Percentiles rank a stretch among this genome's conserved stretches.
These are phyloP conservation scores for Andricus quercusramuli DNA, from an alignment of 2,888 invertebrate genomes.

Conservation along the genomic window DNA sequence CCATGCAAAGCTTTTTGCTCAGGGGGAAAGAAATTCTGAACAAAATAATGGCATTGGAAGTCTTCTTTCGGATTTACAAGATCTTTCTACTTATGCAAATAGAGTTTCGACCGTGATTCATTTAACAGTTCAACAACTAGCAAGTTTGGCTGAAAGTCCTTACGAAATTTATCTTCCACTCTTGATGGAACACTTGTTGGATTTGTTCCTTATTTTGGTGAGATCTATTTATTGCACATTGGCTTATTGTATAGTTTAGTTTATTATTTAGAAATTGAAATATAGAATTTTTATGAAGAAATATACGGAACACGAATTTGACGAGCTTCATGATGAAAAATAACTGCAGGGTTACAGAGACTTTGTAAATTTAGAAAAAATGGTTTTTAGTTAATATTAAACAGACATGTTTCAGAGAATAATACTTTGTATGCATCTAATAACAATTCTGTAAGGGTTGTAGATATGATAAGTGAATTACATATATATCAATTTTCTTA, in stretches of 20 bases:
- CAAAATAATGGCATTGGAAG: conserved; percentile 70
- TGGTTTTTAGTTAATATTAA: too few species aligned
- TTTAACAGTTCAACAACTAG: conserved; percentile 69
- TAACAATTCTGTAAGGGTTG: too few species aligned
- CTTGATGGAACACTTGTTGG: conserved; percentile 82
- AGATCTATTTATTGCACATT: not conserved
- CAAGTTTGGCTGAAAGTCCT: conserved; percentile 66
- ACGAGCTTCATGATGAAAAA: too few species aligned
- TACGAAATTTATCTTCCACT: conserved; percentile 73
- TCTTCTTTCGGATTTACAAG: conserved; percentile 72
- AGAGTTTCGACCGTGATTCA: conserved; percentile 68
- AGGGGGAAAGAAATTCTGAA: conserved; percentile 75
- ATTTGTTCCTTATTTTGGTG: conserved; percentile 83
- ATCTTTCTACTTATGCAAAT: conserved; percentile 69
- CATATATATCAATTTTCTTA: too few species aligned
- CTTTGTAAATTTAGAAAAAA: too few species aligned
- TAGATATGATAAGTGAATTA: too few species aligned
- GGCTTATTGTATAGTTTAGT: not conserved
- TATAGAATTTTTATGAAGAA: not conserved
- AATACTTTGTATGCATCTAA: too few species aligned
- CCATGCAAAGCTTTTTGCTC: conserved; percentile 78
- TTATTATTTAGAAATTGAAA: not conserved
- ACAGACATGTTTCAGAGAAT: too few species aligned
- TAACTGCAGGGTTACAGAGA: too few species aligned
- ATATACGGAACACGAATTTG: too few species aligned